These are phyloP conservation scores for Microhierax caerulescens DNA, from an alignment of 2,797 vertebrate species.

Conservation along the genomic window DNA sequence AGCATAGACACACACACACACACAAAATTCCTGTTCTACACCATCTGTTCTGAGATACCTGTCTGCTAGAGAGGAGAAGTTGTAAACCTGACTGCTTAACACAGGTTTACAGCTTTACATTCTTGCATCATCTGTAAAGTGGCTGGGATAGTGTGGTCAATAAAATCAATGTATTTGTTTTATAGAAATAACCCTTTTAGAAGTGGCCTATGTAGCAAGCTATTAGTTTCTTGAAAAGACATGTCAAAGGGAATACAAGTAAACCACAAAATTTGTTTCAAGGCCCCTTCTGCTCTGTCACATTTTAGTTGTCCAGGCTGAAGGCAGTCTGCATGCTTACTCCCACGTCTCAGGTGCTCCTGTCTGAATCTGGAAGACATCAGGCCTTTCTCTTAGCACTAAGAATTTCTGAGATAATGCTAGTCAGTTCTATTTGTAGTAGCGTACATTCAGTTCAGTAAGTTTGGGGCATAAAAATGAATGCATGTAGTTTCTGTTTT, in stretches of 20 bases:
- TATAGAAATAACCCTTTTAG: neutral
- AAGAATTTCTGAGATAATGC: neutral
- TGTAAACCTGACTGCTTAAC: neutral
- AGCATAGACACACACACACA: neutral
- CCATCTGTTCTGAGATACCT: neutral
- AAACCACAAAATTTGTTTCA: neutral
- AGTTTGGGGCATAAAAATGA: neutral
- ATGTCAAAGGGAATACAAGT: neutral
- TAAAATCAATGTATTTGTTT: neutral
- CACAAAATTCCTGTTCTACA: neutral
- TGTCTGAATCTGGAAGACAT: neutral
- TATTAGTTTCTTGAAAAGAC: neutral
- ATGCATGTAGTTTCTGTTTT: neutral
- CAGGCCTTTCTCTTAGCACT: neutral
- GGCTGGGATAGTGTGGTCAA: neutral
- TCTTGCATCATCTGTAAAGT: neutral
- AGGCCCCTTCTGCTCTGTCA: fast-evolving
- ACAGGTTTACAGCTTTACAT: neutral
- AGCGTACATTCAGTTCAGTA: neutral
- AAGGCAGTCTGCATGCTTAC: neutral
- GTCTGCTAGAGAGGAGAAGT: neutral
- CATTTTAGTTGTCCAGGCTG: neutral
- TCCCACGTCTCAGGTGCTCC: neutral
- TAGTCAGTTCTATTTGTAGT: neutral
- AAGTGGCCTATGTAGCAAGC: neutral